Evolutionary conservation across 2,113 vertebrate genomes (phyloP), one percentile per base, ranked within the genome.

Genomic region (Gnathonemus longibarbis): DNA sequence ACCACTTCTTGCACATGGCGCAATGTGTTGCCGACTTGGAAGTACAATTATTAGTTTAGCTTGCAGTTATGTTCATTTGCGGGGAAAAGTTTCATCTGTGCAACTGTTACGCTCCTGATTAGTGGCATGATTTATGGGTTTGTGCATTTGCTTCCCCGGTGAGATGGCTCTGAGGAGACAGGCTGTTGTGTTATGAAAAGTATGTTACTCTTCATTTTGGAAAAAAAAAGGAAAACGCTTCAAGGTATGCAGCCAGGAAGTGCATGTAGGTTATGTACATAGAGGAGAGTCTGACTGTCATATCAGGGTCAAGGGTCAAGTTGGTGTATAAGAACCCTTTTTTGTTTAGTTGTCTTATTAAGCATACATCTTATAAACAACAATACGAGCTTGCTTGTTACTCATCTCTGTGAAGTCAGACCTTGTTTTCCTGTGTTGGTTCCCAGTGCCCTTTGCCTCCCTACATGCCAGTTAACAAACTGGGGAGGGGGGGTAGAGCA

Each of bases 401-500:
- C 49, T 83, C 87, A 70, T 90, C 70, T 50, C 31, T 31, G 53
- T 91, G 91, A 77, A 88, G 92, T 91, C 88, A 66, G 90, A 85
- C 90, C 90, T 53, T 85, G 90, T 89, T 88, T 89, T 84, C 86
- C 50, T 83, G 50, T 88, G 90, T 88, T 91, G 90, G 52, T 89
- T 46, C 84, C 90, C 48, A 53, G 77, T 91, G 91, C 91, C 92
- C 92, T 93, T 93, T 93, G 91, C 89, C 91, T 92, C 88, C 19
- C 80, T 39, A 91, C 91, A 91, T 90, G 92, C 90, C 92, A 93
- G 92, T 92, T 92, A 93, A 92, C 87, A 62, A 62, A 62, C 21
- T 15, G 49, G 85, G 85, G 85, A 15, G 49, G 19, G 85, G 27
- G 27, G 85, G 85, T 52, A 31, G 39, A 45, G 53, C 53, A 24